Evolutionary conservation across 2,797 vertebrate genomes (phyloP), one percentile per base, ranked within the genome.

Genomic region (Hypotaenidia okinawae): DNA sequence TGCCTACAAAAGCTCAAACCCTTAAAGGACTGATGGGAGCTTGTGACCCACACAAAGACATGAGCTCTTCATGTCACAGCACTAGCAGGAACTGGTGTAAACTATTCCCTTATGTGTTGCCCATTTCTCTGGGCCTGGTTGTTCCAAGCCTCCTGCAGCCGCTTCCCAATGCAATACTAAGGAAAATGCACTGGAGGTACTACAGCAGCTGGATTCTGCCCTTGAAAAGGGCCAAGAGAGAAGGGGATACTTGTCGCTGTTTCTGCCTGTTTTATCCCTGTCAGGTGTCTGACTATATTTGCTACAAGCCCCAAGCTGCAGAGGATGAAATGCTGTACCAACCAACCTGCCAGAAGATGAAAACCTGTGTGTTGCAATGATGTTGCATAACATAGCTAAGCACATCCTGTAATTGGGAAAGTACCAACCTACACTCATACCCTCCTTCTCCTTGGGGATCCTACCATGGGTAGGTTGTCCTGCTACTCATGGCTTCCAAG

Each of bases 291-390:
- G 68, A 78, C 77, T 80, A 39, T 37, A 66, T 82, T 84, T 91
- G 75, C 61, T 68, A 52, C 41, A 81, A 87, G 62, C 76, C n/a
- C 55, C 66, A 91, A 69, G 79, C 82, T 89, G 63, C 62, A 87
- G 76, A 51, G 55, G 86, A 85, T 87, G 64, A 75, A 88, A 94
- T 87, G 78, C 94, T 86, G 76, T 59, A 93, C 94, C 78, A 91
- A 63, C 58, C 79, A 59, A 86, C 68, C 73, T 90, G 76, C 54
- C 79, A 93, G 43, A 83, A 78, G 73, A 81, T 95, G 87, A 90
- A 77, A 91, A 89, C 33, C 41, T 67, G 51, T 54, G n/a, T 76
- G 41, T 54, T 94, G 86, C 78, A 94, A 3, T 67, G 59, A 64
- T 43, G 57, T 10, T 77, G 70, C 63, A 51, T 12, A 54, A 77